Evolutionary conservation across 2,888 invertebrate species (phyloP), one percentile per base, ranked within the genome.

Genomic region (Luperina nickerlii): DNA sequence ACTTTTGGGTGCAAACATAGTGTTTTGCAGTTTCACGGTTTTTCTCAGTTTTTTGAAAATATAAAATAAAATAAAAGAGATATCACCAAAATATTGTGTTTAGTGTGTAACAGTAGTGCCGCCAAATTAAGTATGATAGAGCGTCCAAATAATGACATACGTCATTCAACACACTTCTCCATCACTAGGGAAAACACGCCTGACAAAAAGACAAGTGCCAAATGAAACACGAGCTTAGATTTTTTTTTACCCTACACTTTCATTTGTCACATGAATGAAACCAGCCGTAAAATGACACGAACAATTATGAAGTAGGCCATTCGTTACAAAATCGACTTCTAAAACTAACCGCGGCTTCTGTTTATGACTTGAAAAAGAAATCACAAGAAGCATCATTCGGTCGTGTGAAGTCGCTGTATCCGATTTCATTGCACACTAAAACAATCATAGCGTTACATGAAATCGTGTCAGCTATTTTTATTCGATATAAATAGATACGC

Each of bases 381-480:
- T n/a, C 73, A 83, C 72, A 87, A 86, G 87, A 89, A 88, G 76
- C 84, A 75, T 83, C 88, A 86, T 85, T 87, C 83, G 73, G 79
- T 83, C 78, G 63, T 76, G 67, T 67, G 67, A 66, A 73, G 83
- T 80, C 85, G 68, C 75, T 79, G 88, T 84, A 84, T 92, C 90
- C 66, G 51, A 86, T 92, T 92, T 90, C 92, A 91, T 87, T 90
- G 78, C 90, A 73, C 77, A 89, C 89, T 88, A 88, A 90, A 90
- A 92, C 91, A 91, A 92, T 91, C 85, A 90, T 82, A 85, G 85
- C 78, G 84, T 86, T 88, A 86, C 86, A 87, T 82, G 77, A 87
- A 92, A 90, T 88, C 78, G 89, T 91, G 91, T 89, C 92, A 90
- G 89, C 76, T 92, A 92, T 92, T 92, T 91, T 84, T 84, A 84